These are phyloP conservation scores for Mythimna vitellina DNA, from an alignment of 2,888 invertebrate species.

Conservation along the genomic window DNA sequence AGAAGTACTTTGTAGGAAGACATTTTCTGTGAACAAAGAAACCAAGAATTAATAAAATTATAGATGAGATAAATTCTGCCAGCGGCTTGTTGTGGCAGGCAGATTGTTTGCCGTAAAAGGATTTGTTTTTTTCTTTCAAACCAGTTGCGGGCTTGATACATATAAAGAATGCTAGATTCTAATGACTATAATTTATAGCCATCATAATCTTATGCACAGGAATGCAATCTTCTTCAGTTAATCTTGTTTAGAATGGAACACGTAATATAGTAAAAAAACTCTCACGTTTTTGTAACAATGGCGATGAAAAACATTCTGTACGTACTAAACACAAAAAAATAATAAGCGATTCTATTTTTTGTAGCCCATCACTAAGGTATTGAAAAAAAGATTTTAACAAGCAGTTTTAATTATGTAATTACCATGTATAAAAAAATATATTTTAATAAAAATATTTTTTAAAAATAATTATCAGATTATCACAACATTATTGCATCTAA, in stretches of 20 bases:
- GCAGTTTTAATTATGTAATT: not conserved
- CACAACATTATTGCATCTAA: not conserved
- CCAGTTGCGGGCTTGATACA: slow-evolving; percentile 17
- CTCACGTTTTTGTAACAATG: slow-evolving; percentile 9
- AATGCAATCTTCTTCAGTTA: not conserved
- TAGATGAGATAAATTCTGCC: too few species aligned
- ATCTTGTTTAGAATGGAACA: not conserved
- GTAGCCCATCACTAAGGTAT: not conserved
- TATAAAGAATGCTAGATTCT: not conserved
- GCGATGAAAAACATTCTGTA: not conserved
- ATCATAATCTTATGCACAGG: not conserved
- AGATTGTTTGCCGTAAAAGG: not conserved
- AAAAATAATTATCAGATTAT: too few species aligned
- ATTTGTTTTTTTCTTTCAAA: slow-evolving; percentile 22
- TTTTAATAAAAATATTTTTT: not conserved
- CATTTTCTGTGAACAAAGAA: slow-evolving; percentile 73
- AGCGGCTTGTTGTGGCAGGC: too few species aligned
- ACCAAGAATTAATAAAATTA: slow-evolving; percentile 37
- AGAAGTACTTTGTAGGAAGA: slow-evolving; percentile 70
- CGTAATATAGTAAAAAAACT: not conserved
- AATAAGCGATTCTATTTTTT: slow-evolving; percentile 4
- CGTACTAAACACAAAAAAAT: not conserved
- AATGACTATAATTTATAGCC: too few species aligned
- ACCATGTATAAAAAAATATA: too few species aligned
- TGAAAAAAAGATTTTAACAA: not conserved